Evolutionary conservation across 37 sponge, comb jelly and placozoan species (phyloP).

Genomic region (Eunapius fragilis): DNA sequence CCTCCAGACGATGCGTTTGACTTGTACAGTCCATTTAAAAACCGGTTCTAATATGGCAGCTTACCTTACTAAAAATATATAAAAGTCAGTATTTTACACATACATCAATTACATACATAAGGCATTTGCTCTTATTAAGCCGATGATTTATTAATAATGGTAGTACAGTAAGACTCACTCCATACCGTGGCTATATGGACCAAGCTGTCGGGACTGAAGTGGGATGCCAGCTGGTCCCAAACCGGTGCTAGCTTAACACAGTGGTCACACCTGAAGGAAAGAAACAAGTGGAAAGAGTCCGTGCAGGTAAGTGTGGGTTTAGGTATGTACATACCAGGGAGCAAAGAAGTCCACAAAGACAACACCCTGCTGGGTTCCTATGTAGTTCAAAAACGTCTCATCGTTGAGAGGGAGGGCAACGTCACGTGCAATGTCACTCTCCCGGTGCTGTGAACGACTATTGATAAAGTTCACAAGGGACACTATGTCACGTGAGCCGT

Average conservation of each 20-base stretch:
- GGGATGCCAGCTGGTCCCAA: conserved; percentile 37
- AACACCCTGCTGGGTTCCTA: conserved; percentile 4
- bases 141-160: no score
- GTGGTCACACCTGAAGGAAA: conserved; percentile 56
- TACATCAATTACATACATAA: no score
- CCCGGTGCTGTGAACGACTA: background rate
- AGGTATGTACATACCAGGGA: conserved; percentile 41
- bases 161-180: no score
- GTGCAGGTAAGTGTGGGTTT: background rate
- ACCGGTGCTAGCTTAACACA: conserved; percentile 40
- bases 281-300: background rate
- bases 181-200: conserved; percentile 38
- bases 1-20: no score
- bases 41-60: no score
- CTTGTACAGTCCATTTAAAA: no score
- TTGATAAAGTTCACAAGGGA: conserved; percentile 42
- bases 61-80: no score
- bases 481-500: conserved; percentile 31
- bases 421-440: background rate
- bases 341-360: conserved; percentile 66
- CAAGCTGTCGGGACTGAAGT: background rate
- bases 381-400: background rate
- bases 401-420: conserved; percentile 30
- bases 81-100: no score
- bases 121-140: no score